Conservation (phyloP, 2,888 invertebrate genomes). For the Bombylius major region DNA sequence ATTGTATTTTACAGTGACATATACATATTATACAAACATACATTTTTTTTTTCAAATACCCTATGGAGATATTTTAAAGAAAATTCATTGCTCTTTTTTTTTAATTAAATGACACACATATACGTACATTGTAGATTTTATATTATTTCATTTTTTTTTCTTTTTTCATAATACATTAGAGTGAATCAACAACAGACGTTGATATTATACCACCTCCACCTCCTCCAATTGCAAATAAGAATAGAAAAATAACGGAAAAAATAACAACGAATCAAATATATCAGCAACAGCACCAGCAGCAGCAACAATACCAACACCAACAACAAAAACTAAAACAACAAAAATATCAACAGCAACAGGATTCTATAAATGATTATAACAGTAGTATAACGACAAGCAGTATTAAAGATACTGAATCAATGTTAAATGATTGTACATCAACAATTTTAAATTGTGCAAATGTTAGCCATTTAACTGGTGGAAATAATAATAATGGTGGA, state of each 20-base stretch:
- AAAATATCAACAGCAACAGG: constrained; percentile 22
- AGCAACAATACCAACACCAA: constrained; percentile 26
- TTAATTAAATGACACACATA: too few species aligned
- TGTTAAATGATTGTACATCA: constrained; percentile 32
- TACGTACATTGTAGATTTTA: too few species aligned
- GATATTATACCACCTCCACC: constrained; percentile 35
- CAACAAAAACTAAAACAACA: constrained; percentile 17
- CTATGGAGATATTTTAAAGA: too few species aligned
- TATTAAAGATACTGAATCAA: constrained; percentile 15
- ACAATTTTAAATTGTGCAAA: constrained; percentile 33
- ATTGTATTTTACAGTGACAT: too few species aligned
- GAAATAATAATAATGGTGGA: neutral
- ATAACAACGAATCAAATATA: neutral
- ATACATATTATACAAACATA: too few species aligned
- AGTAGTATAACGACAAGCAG: constrained; percentile 3
- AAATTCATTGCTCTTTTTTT: too few species aligned
- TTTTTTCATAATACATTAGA: constrained; percentile 19
- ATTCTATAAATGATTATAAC: constrained; percentile 6
- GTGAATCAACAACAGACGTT: constrained; percentile 31
- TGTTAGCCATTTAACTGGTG: constrained; percentile 14
- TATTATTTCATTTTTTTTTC: neutral
- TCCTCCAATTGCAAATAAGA: constrained; percentile 25
- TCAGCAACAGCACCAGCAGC: constrained; percentile 32
- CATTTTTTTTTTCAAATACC: too few species aligned
- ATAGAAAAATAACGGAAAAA: neutral